phyloP scores from a whole-genome alignment of 2,888 invertebrate genomes.

The Yponomeuta plumbellus region DNA sequence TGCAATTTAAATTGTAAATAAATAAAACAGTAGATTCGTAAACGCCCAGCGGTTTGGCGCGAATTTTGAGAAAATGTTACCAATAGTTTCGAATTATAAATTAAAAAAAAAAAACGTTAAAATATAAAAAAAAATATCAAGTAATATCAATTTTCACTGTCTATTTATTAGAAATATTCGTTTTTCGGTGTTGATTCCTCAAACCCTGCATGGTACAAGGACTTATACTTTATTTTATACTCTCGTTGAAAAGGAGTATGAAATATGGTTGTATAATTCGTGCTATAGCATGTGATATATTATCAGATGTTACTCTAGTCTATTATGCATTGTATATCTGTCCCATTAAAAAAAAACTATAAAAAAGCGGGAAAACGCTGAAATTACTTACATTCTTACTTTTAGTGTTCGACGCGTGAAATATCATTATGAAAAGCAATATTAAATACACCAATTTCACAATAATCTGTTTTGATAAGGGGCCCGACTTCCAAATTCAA shows the following conservation, averaged over 20 bases:
- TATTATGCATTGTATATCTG: constrained; percentile 36
- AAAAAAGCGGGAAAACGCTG: background rate
- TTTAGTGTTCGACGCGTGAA: constrained; percentile 5
- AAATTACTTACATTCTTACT: constrained; percentile 1
- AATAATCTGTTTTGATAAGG: constrained; percentile 29
- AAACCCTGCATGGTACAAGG: constrained; percentile 44
- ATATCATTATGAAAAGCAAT: constrained; percentile 13
- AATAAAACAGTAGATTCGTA: constrained; percentile 50
- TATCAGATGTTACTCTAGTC: constrained; percentile 57
- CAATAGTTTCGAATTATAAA: constrained; percentile 66
- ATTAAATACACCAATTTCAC: constrained; percentile 6
- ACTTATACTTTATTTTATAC: constrained; percentile 59
- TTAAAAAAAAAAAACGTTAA: constrained; percentile 36
- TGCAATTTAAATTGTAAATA: constrained; percentile 73
- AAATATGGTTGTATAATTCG: background rate
- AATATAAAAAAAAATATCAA: constrained; percentile 55
- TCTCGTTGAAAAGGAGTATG: background rate
- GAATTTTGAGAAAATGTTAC: constrained; percentile 48
- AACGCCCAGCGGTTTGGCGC: constrained; percentile 52
- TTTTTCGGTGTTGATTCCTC: constrained; percentile 75
- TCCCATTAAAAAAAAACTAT: constrained; percentile 1
- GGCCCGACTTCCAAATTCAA: constrained; percentile 48
- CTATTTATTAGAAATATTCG: constrained; percentile 69
- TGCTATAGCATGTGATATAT: constrained; percentile 67
- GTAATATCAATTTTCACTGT: constrained; percentile 74